A percentile compares a stretch with the other conserved stretches of the same genome.
Evolutionary conservation across 2,113 vertebrate species (phyloP).

Genomic region (Anoura caudifer): DNA sequence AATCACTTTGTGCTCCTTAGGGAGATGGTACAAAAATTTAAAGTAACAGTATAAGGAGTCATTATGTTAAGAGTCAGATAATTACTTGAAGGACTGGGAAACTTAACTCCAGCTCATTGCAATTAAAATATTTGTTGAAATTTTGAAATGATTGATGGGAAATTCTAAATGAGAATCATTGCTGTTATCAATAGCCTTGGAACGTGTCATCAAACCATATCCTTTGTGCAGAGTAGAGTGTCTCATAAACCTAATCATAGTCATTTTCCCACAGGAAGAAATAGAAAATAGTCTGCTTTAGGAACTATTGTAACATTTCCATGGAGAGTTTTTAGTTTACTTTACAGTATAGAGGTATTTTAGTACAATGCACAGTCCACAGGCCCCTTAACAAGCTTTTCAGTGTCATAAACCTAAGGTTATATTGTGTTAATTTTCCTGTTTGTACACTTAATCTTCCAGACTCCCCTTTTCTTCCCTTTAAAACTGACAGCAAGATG

Average conservation of each 20-base stretch:
- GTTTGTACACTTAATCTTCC: background rate
- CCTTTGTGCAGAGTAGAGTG: background rate
- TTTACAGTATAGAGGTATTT: constrained; percentile 35
- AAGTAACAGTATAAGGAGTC: background rate
- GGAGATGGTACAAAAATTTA: constrained; percentile 10
- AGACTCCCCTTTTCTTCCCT: background rate
- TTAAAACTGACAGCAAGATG: constrained; percentile 45
- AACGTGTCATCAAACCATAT: background rate
- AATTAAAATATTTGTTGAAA: constrained; percentile 25
- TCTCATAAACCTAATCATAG: constrained; percentile 12
- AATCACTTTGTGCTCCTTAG: background rate
- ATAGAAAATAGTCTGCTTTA: constrained; percentile 50
- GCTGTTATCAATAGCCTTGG: background rate
- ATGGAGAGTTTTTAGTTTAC: constrained; percentile 4
- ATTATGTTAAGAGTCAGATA: background rate
- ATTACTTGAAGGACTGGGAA: constrained; percentile 4
- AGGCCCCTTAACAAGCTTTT: constrained; percentile 24
- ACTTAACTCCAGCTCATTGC: background rate
- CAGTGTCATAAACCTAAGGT: constrained; percentile 44
- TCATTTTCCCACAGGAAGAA: constrained; percentile 41
- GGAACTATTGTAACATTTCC: background rate
- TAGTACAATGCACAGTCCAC: background rate
- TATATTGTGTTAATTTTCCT: constrained; percentile 48
- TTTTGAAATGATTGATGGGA: background rate
- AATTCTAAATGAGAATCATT: background rate